Conservation (phyloP, 2,797 vertebrate genomes). For the Argentina silus region DNA sequence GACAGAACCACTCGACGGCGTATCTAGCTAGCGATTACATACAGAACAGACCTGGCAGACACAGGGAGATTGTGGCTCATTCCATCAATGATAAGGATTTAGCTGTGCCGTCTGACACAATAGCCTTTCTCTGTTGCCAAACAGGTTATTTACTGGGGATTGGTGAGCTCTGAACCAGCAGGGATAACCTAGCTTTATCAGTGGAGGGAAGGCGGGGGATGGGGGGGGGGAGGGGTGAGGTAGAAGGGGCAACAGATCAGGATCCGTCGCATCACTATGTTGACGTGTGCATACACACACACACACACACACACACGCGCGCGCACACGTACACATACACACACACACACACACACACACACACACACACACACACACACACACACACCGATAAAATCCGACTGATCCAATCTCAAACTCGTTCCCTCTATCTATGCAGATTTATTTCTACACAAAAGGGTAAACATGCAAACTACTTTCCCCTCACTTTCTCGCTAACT, state of each 20-base stretch:
- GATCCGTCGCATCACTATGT: not conserved
- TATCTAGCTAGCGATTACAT: slow-evolving; percentile 41
- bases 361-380: not conserved
- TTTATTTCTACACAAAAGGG: not conserved
- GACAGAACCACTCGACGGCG: slow-evolving; percentile 46
- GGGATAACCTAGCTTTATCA: not conserved
- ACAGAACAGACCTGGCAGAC: slow-evolving; percentile 18
- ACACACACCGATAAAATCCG: too few relatives aligned
- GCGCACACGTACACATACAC: not conserved
- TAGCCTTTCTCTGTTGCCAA: not conserved
- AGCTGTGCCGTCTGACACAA: not conserved
- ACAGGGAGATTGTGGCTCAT: not conserved
- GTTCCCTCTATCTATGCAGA: not conserved
- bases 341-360: not conserved
- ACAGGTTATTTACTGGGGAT: not conserved
- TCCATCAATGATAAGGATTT: not conserved
- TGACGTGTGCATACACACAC: not conserved
- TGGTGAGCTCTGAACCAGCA: not conserved
- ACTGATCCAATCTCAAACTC: too few relatives aligned
- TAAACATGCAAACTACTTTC: too few relatives aligned
- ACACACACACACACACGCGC: not conserved
- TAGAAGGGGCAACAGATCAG: not conserved
- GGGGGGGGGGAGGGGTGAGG: not conserved
- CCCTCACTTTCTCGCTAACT: too few relatives aligned
- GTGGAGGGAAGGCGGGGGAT: not conserved